A percentile compares a stretch with the other conserved stretches of the same genome.
These are phyloP conservation scores for Actenoides hombroni DNA, from an alignment of 2,113 vertebrate species.

Conservation along the genomic window DNA sequence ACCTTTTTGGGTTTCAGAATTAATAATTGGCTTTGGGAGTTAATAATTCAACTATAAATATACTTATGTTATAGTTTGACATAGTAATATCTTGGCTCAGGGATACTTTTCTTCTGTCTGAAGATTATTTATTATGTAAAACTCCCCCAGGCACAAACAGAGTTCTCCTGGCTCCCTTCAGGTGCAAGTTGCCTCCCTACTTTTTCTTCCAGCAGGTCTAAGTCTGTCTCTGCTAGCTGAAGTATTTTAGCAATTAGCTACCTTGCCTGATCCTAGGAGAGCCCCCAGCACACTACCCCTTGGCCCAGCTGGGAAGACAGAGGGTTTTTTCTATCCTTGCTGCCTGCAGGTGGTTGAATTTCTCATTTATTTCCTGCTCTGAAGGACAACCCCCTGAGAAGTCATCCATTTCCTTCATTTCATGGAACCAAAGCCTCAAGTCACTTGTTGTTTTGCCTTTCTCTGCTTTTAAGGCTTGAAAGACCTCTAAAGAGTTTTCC, in stretches of 20 bases:
- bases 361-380: background rate
- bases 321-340: background rate
- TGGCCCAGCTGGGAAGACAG: background rate
- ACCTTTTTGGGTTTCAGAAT: background rate
- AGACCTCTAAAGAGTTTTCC: background rate
- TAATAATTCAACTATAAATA: background rate
- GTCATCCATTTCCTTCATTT: background rate
- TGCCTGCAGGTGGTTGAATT: background rate
- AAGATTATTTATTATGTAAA: background rate
- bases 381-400: background rate
- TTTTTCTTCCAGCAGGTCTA: background rate
- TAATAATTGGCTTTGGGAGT: background rate
- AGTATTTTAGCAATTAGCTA: background rate
- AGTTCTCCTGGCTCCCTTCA: background rate
- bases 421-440: background rate
- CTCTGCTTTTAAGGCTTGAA: background rate
- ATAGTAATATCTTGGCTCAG: background rate
- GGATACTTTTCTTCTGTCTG: background rate
- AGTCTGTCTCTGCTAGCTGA: background rate
- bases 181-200: background rate
- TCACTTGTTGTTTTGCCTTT: background rate
- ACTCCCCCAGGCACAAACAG: background rate
- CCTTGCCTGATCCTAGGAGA: background rate
- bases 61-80: background rate
- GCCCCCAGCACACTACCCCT: rapidly evolving